These are phyloP conservation scores for Halcyon malimbica DNA, from an alignment of 2,113 vertebrate species.

Conservation along the genomic window DNA sequence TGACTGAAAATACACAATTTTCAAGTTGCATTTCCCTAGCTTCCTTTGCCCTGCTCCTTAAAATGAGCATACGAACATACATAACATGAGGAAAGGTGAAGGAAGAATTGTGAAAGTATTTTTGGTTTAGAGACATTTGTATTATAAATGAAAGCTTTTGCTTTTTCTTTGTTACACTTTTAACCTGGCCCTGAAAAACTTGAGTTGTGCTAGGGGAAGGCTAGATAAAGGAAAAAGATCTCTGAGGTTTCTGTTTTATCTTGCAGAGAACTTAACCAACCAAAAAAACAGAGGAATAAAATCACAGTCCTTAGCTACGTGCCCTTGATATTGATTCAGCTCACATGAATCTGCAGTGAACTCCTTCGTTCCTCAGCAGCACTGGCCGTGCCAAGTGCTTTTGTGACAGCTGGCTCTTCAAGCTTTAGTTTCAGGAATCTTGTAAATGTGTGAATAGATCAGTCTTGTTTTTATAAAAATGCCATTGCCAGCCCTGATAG, in stretches of 20 bases:
- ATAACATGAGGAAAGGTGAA: background rate
- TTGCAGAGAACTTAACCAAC: background rate
- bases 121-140: background rate
- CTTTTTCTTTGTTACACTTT: background rate
- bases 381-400: background rate
- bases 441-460: background rate
- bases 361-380: background rate
- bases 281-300: background rate
- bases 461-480: background rate
- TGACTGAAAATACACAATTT: background rate
- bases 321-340: constrained; percentile 9
- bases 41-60: background rate
- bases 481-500: background rate
- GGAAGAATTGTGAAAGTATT: background rate
- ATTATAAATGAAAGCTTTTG: background rate
- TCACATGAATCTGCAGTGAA: background rate
- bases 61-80: background rate
- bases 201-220: background rate
- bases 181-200: background rate
- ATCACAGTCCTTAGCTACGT: background rate
- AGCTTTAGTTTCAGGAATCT: background rate
- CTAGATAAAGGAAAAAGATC: background rate
- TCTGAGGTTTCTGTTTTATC: background rate
- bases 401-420: background rate
- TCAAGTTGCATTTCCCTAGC: background rate